Conservation (phyloP, 2,113 vertebrate genomes). For the Rhynchomys soricoides region DNA sequence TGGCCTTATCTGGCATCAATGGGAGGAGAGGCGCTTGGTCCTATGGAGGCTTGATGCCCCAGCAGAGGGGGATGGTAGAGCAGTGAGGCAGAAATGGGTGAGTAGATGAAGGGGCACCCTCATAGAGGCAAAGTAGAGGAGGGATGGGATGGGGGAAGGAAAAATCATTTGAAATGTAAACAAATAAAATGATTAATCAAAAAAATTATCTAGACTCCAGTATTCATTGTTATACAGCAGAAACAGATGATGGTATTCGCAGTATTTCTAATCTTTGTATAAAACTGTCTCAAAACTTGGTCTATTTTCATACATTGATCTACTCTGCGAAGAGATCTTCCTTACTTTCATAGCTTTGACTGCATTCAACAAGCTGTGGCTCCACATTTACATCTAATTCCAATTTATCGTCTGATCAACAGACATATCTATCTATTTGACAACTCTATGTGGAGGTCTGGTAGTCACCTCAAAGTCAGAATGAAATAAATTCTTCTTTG, state of each 20-base stretch:
- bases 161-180: no score
- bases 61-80: no score
- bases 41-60: no score
- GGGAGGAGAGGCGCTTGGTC: no score
- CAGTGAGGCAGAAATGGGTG: no score
- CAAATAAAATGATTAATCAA: no score
- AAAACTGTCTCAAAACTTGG: neutral
- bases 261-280: neutral
- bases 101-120: no score
- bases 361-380: neutral
- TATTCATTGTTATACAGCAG: neutral
- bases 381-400: neutral
- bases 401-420: neutral
- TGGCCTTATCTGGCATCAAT: no score
- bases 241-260: neutral
- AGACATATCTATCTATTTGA: neutral
- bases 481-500: neutral
- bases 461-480: neutral
- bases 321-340: neutral
- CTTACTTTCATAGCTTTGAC: neutral
- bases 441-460: neutral
- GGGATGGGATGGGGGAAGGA: no score
- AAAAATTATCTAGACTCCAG: neutral
- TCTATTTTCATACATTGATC: neutral
- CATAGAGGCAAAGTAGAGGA: no score